phyloP scores from a whole-genome alignment of 2,113 vertebrate genomes.

The Notothenia rossii region DNA sequence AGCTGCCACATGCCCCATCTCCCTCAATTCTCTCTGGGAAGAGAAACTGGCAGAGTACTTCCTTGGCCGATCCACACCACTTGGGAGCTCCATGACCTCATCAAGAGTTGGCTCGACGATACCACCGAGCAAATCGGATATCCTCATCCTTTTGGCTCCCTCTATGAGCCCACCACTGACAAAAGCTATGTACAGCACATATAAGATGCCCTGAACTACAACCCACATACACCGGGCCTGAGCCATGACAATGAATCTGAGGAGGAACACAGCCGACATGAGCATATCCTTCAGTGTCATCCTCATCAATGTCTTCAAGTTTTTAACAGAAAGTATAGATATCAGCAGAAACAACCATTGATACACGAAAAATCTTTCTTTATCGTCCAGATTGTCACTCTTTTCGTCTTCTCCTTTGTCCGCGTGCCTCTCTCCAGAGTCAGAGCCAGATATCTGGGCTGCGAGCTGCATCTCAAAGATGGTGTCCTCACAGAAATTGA shows the following conservation, averaged over 20 bases:
- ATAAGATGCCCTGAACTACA: constrained; percentile 81
- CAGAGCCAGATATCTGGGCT: constrained; percentile 90
- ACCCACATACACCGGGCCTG: constrained; percentile 82
- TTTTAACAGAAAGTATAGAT: constrained; percentile 89
- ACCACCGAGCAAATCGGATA: constrained; percentile 89
- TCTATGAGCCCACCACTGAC: constrained; percentile 91
- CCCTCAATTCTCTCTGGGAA: constrained; percentile 84
- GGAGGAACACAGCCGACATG: constrained; percentile 78
- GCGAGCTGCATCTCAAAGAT: constrained; percentile 99
- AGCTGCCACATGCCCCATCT: constrained; percentile 84
- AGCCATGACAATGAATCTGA: constrained; percentile 81
- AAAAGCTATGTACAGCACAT: constrained; percentile 87
- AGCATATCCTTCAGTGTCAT: constrained; percentile 90
- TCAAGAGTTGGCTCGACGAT: constrained; percentile 94
- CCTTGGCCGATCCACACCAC: constrained; percentile 78
- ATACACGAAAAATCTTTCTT: constrained; percentile 81
- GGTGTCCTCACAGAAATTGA: constrained; percentile 98
- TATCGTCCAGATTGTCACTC: constrained; percentile 69
- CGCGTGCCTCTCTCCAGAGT: constrained; percentile 82
- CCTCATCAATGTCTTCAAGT: constrained; percentile 89
- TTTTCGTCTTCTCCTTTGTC: constrained; percentile 86
- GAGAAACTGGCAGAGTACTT: constrained; percentile 78
- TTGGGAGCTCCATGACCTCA: constrained; percentile 86
- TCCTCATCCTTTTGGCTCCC: constrained; percentile 88
- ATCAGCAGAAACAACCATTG: constrained; percentile 83